phyloP scores from a whole-genome alignment of 2,797 vertebrate species.

The Dipus sagitta region DNA sequence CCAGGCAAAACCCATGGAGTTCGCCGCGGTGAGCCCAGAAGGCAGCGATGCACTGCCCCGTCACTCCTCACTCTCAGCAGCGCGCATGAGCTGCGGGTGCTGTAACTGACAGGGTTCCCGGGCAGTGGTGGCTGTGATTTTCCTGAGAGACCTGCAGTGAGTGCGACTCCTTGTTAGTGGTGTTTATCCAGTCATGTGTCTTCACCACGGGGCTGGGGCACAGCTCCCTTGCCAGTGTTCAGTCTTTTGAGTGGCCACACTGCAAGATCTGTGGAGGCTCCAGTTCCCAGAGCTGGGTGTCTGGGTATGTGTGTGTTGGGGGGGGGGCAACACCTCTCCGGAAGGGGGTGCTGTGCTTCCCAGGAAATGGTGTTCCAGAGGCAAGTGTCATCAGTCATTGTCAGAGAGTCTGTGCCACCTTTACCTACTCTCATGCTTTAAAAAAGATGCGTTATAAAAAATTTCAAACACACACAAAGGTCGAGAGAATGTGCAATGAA shows the following conservation, averaged over 20 bases:
- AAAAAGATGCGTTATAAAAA: neutral
- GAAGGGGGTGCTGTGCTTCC: neutral
- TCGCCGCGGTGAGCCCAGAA: fast-evolving
- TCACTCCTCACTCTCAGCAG: neutral
- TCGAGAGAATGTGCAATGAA: neutral
- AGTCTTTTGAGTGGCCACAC: fast-evolving
- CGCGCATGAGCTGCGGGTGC: fast-evolving
- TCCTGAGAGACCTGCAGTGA: fast-evolving
- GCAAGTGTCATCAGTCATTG: neutral
- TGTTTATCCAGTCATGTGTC: fast-evolving
- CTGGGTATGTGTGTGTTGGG: neutral
- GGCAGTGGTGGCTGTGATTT: neutral
- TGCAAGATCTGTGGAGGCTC: fast-evolving
- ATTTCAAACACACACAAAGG: neutral
- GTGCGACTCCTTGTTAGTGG: neutral
- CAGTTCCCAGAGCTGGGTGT: neutral
- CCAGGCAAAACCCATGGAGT: neutral
- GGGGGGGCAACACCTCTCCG: neutral
- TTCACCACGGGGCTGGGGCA: neutral
- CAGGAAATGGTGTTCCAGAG: neutral
- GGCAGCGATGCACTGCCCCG: fast-evolving
- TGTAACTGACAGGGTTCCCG: fast-evolving
- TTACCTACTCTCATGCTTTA: neutral
- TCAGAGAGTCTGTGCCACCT: neutral
- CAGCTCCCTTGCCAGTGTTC: fast-evolving